Conservation (phyloP, 2,888 invertebrate species). For the Drosophila testacea region DNA sequence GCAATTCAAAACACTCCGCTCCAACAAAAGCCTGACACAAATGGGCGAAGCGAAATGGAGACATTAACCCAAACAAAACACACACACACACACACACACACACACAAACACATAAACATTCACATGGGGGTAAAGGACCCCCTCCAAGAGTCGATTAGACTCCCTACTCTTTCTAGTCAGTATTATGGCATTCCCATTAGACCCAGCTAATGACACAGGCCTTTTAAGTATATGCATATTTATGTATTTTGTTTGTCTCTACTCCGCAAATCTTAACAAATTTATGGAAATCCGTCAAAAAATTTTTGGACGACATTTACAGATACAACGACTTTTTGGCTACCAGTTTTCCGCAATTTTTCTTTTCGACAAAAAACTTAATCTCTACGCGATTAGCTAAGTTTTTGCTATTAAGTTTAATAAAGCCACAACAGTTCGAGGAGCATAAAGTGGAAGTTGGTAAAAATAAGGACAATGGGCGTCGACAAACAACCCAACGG, state of each 20-base stretch:
- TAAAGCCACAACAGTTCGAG: neutral
- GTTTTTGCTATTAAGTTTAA: neutral
- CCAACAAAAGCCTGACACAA: constrained; percentile 9
- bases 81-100: neutral
- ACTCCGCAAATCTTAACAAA: constrained; percentile 1
- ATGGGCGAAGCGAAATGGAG: constrained; percentile 34
- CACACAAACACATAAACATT: neutral
- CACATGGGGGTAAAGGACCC: neutral
- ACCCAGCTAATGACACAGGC: constrained; percentile 39
- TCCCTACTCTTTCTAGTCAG: neutral
- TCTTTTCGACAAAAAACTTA: constrained; percentile 1
- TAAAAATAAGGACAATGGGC: constrained; percentile 4
- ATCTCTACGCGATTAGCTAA: constrained; percentile 7
- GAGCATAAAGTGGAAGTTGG: neutral
- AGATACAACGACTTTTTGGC: neutral
- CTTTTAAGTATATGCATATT: constrained; percentile 16
- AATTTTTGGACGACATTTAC: constrained; percentile 18
- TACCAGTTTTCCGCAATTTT: constrained; percentile 4
- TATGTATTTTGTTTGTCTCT: constrained; percentile 9
- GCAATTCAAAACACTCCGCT: constrained; percentile 8
- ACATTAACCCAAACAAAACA: constrained; percentile 35
- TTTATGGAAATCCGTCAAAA: constrained; percentile 33
- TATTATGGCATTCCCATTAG: constrained; percentile 23
- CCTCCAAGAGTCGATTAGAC: neutral
- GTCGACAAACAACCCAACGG: neutral